Percentiles rank a stretch among this genome's conserved stretches.
These are phyloP conservation scores for Dinoponera quadriceps DNA, from an alignment of 1,140 invertebrate species.

Conservation along the genomic window DNA sequence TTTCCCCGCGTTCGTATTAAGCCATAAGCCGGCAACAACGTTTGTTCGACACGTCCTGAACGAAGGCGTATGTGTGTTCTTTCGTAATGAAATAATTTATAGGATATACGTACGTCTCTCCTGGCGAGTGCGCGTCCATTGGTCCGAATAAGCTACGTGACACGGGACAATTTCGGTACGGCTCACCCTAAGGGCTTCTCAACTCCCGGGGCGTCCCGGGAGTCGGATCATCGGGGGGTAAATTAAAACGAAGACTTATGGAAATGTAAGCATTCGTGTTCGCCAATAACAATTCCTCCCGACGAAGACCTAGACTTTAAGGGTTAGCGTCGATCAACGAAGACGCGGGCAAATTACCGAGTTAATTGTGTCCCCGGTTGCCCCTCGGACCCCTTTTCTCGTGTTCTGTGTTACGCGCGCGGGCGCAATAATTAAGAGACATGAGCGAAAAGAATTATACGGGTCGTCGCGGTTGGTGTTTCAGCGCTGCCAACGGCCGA, in stretches of 20 bases:
- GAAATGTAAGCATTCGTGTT: constrained; percentile 65
- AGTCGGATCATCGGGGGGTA: constrained; percentile 71
- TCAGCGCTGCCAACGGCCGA: too few relatives aligned
- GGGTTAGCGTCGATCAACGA: constrained; percentile 34
- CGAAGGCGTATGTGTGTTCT: not conserved
- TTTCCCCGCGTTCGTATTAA: not conserved
- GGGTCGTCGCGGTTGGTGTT: too few relatives aligned
- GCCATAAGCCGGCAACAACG: constrained; percentile 1
- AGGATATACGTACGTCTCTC: constrained; percentile 33
- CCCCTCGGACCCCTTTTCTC: not conserved
- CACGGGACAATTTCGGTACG: constrained; percentile 46
- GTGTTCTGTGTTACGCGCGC: not conserved
- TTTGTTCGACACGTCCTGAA: constrained; percentile 1
- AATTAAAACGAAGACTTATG: constrained; percentile 77
- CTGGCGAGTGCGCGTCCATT: constrained; percentile 7
- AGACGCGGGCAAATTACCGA: constrained; percentile 23
- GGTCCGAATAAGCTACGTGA: constrained; percentile 37
- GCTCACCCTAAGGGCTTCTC: constrained; percentile 71
- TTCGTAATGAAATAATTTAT: constrained; percentile 49
- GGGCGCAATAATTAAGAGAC: too few relatives aligned
- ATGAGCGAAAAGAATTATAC: too few relatives aligned
- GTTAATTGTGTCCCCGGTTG: constrained; percentile 30
- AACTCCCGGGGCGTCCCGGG: constrained; percentile 66
- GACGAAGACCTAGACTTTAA: constrained; percentile 30
- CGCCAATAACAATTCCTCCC: constrained; percentile 51